A percentile compares a stretch with the other conserved stretches of the same genome.
These are phyloP conservation scores for Drosophila punjabiensis DNA, from an alignment of 1,140 invertebrate genomes.

Conservation along the genomic window DNA sequence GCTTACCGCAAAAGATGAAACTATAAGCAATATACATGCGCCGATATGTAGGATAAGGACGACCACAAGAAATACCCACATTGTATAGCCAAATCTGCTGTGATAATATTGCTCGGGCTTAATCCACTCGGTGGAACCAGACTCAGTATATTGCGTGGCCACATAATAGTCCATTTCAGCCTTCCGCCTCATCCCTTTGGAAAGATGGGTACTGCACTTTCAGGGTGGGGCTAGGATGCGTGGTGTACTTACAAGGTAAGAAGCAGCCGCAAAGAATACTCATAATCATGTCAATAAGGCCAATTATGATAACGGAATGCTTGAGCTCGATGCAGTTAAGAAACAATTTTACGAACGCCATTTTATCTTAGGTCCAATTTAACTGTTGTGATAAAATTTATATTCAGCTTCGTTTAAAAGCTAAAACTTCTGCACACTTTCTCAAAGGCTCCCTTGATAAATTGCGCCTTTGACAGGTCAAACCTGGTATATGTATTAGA, in stretches of 20 bases:
- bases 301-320: constrained; percentile 21
- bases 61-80: constrained; percentile 5
- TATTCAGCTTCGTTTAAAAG: too few relatives aligned
- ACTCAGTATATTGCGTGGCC: neutral
- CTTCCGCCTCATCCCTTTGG: constrained; percentile 10
- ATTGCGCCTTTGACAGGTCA: too few relatives aligned
- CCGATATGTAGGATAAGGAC: constrained; percentile 19
- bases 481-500: too few relatives aligned
- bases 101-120: neutral
- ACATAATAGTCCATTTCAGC: neutral
- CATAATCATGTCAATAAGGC: constrained; percentile 29
- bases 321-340: constrained; percentile 24
- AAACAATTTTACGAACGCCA: constrained; percentile 21
- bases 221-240: neutral
- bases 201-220: neutral
- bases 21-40: constrained; percentile 20
- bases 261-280: constrained; percentile 5
- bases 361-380: neutral
- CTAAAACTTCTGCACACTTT: too few relatives aligned
- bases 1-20: constrained; percentile 18
- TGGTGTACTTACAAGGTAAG: constrained; percentile 4
- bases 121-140: neutral
- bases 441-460: too few relatives aligned
- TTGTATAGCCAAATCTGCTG: neutral
- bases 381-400: neutral